Evolutionary conservation across 2,113 vertebrate genomes (phyloP), one percentile per base, ranked within the genome.

Genomic region (Ceyx margarethae): DNA sequence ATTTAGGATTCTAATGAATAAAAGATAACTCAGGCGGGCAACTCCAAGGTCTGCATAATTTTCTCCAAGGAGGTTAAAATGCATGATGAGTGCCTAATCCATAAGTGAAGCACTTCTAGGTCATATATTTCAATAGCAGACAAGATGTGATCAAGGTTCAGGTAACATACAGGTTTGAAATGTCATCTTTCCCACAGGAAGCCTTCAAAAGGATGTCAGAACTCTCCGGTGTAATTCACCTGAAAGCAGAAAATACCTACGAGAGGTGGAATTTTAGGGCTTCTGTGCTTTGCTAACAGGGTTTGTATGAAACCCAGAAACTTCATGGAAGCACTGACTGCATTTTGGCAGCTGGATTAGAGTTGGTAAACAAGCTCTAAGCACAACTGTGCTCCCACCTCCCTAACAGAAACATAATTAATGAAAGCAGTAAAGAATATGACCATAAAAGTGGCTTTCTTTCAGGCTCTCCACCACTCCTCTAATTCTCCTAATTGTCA

Each of bases 1-100:
- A 96, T 96, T 96, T 96, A 94, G 91, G 48, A 94, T 93, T 94
- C 87, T 96, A 94, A 96, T 97, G 95, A 96, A 96, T 97, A 96
- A 96, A 96, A 96, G 91, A 97, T 96, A 92, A 82, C 78, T 76
- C 81, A 93, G 22, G 68, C 48, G 87, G 92, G 68, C 83, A 96
- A 85, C 89, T 79, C 35, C 21, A 61, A 91, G 72, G 67, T 62
- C 85, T 90, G 95, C 75, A 93, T 94, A 96, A 93, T 96, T 96
- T 96, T 95, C 87, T 94, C 92, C 46, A 87, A 91, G 87, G 89
- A 94, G 72, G 92, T 91, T 90, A 85, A 96, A 96, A 95, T 81
- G 67, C 58, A 93, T 31, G 50, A 89, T 58, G 71, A 93, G 83
- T 40, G 37, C 62, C 81, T 91, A 89, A 93, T 91, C 94, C 87